Base-by-base conservation (phyloP, 2,113 vertebrate species). In the Trichomycterus rosablanca region DNA sequence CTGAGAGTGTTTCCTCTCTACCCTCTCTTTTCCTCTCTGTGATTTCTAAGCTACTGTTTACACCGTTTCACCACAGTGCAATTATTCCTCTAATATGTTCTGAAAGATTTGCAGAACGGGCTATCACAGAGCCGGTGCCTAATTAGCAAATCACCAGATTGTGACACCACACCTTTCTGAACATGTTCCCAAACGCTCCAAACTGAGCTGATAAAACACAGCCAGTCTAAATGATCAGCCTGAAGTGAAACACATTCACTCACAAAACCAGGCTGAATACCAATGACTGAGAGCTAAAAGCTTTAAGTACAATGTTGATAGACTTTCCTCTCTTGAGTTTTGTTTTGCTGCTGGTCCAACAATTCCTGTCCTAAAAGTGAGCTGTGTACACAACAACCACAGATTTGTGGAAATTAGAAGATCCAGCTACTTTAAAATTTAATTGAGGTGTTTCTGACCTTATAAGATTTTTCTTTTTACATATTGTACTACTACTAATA, bases 21-120 rank as follows among this genome's bases (percentile, higher is more conserved):
- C 2, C 11, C 4, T 1, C 26, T 24, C 1, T 9, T n/a, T n/a
- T 28, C 9, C 5, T 46, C 30, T n/a, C 20, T 39, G 18, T 62
- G 54, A 32, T 32, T 53, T 44, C 46, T 63, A 30, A 49, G 30
- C 49, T 49, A 49, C 50, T 56, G 42, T 71, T 67, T 62, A 63
- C 58, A 46, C 45, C 56, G 42, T 43, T 55, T 62, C 37, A 51
- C 59, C 46, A 56, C 26, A 14, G 15, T 76, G 68, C 39, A 71
- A 68, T 74, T 54, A 60, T 74, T 71, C 70, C 58, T 50, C 67
- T 77, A 76, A 81, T 81, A 65, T 74, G 68, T 76, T 79, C 68
- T 72, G 67, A 77, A 40, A 70, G 71, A 67, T 68, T 50, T 62
- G 53, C 35, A 18, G 24, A 52, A 67, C 48, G 39, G 35, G 63